Conservation (phyloP, 2,888 invertebrate species). For the Perithous albicinctus region DNA sequence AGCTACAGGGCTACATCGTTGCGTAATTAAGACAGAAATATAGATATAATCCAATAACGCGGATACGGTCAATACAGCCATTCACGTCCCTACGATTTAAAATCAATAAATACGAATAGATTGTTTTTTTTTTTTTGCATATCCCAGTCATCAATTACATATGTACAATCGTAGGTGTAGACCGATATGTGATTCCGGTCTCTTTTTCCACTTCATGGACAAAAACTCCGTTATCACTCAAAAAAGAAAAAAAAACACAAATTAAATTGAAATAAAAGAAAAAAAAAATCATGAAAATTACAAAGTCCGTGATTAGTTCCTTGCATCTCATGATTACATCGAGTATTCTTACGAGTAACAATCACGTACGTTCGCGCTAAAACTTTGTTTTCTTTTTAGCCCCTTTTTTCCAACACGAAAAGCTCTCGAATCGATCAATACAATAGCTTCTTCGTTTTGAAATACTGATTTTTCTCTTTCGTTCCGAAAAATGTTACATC, state of each 20-base stretch:
- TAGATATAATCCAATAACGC: conserved; percentile 52
- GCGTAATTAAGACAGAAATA: conserved; percentile 51
- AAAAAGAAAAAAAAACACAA: not conserved
- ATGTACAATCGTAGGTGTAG: conserved; percentile 77
- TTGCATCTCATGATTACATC: conserved; percentile 20
- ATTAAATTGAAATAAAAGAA: not conserved
- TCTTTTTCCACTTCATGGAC: conserved; percentile 50
- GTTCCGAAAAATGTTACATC: conserved; percentile 55
- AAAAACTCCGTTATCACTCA: conserved; percentile 40
- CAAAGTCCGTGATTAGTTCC: conserved; percentile 18
- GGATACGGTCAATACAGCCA: conserved; percentile 58
- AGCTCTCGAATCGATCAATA: conserved; percentile 51
- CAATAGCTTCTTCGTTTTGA: conserved; percentile 39
- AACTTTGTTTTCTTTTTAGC: conserved; percentile 4
- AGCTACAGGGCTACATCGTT: conserved; percentile 58
- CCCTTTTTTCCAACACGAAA: conserved; percentile 31
- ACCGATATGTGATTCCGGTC: conserved; percentile 64
- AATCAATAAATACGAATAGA: conserved; percentile 61
- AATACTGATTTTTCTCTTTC: conserved; percentile 43
- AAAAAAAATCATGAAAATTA: conserved; percentile 26
- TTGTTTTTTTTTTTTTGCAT: conserved; percentile 64
- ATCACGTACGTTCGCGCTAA: conserved; percentile 31
- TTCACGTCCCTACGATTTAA: conserved; percentile 56
- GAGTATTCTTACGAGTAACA: conserved; percentile 31
- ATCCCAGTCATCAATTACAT: conserved; percentile 78